A percentile compares a stretch with the other conserved stretches of the same genome.
phyloP scores from a whole-genome alignment of 2,888 invertebrate species.

The Leistus spinibarbis region DNA sequence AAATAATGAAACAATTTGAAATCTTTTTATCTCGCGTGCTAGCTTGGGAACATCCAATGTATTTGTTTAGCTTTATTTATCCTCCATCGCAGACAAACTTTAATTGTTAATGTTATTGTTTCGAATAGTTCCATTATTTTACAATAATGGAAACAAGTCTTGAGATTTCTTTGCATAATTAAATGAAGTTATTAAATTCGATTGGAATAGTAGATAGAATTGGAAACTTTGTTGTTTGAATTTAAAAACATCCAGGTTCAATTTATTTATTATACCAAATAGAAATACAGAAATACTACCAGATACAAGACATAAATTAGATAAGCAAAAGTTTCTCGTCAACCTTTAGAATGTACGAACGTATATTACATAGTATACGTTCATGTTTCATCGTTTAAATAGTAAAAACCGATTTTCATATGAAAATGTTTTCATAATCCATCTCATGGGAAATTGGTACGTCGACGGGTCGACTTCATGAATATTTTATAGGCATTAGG shows the following conservation, averaged over 20 bases:
- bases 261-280: not conserved
- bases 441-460: slow-evolving; percentile 26
- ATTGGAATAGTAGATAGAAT: not conserved
- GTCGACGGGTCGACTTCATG: slow-evolving; percentile 5
- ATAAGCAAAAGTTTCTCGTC: not conserved
- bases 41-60: no score
- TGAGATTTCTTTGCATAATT: not conserved
- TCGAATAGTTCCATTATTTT: no score
- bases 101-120: no score
- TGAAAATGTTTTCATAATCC: not conserved
- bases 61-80: no score
- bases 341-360: not conserved
- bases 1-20: no score
- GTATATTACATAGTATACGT: not conserved
- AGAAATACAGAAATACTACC: not conserved
- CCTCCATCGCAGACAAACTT: no score
- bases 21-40: no score
- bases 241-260: not conserved
- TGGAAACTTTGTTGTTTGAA: not conserved
- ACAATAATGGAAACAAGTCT: not conserved
- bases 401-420: not conserved
- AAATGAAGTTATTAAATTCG: not conserved
- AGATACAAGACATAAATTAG: not conserved
- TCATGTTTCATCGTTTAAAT: not conserved
- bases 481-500: slow-evolving; percentile 16